Evolutionary conservation across 2,113 vertebrate genomes (phyloP).

Genomic region (Mesocricetus auratus): DNA sequence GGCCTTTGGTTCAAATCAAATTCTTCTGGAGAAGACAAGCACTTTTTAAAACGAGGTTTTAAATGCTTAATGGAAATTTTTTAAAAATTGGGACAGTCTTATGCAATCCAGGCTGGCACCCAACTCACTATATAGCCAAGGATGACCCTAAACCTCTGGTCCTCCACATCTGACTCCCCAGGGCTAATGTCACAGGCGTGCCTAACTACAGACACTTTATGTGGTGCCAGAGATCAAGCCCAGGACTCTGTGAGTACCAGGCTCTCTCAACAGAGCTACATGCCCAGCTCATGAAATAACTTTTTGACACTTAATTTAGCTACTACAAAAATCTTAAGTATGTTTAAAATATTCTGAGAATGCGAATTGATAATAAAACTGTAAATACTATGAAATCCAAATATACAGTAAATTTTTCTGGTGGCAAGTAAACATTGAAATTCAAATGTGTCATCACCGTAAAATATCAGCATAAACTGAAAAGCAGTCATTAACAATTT

Average conservation of each 20-base stretch:
- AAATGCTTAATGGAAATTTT: neutral
- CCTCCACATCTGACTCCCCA: neutral
- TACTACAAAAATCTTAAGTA: neutral
- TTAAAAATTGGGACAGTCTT: neutral
- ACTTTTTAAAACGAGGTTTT: neutral
- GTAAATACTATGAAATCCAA: neutral
- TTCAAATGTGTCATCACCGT: too few species aligned
- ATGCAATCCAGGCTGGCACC: neutral
- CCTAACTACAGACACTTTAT: neutral
- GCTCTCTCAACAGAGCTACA: neutral
- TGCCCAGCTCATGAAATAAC: neutral
- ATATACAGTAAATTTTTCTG: neutral
- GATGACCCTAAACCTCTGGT: neutral
- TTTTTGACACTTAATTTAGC: neutral
- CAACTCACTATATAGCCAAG: neutral
- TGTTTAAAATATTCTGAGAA: neutral
- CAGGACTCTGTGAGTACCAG: neutral
- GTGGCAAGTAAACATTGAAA: neutral
- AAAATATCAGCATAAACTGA: neutral
- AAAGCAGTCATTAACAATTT: neutral
- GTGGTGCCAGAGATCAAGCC: too few species aligned
- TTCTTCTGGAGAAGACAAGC: neutral
- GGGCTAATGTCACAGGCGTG: neutral
- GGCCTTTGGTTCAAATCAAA: constrained; percentile 20
- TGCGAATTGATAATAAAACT: neutral